Evolutionary conservation across 92 coral and sea anemone genomes (phyloP), one percentile per base, ranked within the genome.

Genomic region (Porites cylindrica): DNA sequence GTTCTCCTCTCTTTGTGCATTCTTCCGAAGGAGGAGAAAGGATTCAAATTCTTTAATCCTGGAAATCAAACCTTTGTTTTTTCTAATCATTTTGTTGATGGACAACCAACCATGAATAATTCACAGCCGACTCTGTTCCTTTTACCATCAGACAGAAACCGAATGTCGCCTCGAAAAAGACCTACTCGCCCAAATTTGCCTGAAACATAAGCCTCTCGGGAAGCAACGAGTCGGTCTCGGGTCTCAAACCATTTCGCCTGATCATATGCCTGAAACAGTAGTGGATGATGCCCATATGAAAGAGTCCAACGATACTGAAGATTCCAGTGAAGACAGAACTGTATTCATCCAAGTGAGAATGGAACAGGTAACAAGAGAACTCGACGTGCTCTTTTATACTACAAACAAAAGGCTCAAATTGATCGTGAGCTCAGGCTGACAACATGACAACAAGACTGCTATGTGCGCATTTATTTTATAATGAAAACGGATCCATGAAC

Each of bases 321-420:
- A 72, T 52, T 72, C 56, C 77, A 16, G 77, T 72, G 77, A 72
- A 72, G 77, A 72, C 77, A 72, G 43, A 72, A 72, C 77, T 72
- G 77, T 72, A 47, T 72, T 72, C 62, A 47, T 72, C 61, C 77
- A 60, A 43, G 43, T 72, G 77, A 43, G 77, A 72, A 72, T 50
- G 77, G 77, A 72, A 72, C 77, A 72, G 77, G 60, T 72, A 72
- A 72, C 77, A 72, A 72, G 77, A 72, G 77, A 72, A 72, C 77
- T 14, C 60, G 77, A 72, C 61, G 61, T 72, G 77, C 77, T 21
- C 73, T 68, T 68, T 68, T 68, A 68, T 29, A 23, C 24, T 72
- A 23, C 24, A 23, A 23, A 23, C 24, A 23, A 23, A 23, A 23
- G 24, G 24, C 24, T 23, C 24, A 23, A 23, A 23, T 23, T 23